Base-by-base conservation (phyloP, 1,140 invertebrate genomes). In the Drosophila busckii region DNA sequence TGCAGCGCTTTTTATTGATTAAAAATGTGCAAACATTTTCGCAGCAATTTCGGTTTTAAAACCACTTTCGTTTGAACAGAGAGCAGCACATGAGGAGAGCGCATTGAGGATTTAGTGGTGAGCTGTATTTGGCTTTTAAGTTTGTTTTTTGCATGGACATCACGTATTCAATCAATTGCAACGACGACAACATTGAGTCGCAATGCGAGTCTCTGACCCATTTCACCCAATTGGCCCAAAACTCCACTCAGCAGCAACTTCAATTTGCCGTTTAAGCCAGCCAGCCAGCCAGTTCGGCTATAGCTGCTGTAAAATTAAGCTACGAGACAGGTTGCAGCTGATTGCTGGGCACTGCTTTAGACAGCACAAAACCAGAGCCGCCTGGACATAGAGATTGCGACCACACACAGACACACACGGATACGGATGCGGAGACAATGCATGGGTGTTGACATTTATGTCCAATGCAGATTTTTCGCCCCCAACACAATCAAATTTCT, bases 81-180 rank as follows among this genome's bases (percentile, higher is more conserved):
- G n/a, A n/a, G n/a, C n/a, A 64, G 20, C 58, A 62, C 44, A 56
- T 45, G 34, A 22, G 16, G 26, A 22, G 25, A 13, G 23, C 16
- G n/a, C 28, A 22, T 42, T 19, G 15, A 26, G 26, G 35, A 29
- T 35, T 50, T 41, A 65, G 32, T n/a, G n/a, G n/a, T n/a, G n/a
- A n/a, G n/a, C n/a, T n/a, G n/a, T n/a, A n/a, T n/a, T 13, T 40
- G 59, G 75, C 49, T 73, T 78, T 80, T 80, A 80, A 80, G 73
- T 80, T 80, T 82, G 75, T 73, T 80, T 80, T 80, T 73, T 73
- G 73, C 68, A 80, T 80, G 73, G 75, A 73, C 73, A 80, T 80
- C 73, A 80, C 73, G 73, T 80, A 80, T 80, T 80, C 73, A 80
- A 80, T 80, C 73, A 80, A 82, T 82, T 82, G 73, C 75, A 80